These are phyloP conservation scores for Drosophila ezoana DNA, from an alignment of 2,888 invertebrate genomes.

Conservation along the genomic window DNA sequence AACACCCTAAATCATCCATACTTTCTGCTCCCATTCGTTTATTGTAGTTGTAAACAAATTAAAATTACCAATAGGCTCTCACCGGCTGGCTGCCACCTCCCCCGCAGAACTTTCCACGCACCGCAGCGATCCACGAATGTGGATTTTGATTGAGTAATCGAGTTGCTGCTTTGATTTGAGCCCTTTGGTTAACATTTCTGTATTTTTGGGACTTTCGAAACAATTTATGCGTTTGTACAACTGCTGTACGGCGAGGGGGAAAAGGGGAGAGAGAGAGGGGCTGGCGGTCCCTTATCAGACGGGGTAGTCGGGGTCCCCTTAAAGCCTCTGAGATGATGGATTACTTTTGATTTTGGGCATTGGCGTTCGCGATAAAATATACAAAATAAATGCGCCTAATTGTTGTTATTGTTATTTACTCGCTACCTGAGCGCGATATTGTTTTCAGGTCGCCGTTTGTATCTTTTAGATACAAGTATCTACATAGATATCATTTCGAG, in stretches of 20 bases:
- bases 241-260: constrained; percentile 10
- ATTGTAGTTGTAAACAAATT: constrained; percentile 79
- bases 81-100: constrained; percentile 8
- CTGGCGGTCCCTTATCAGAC: constrained; percentile 56
- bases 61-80: constrained; percentile 67
- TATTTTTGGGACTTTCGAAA: constrained; percentile 49
- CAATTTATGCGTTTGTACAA: constrained; percentile 73
- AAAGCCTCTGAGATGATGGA: constrained; percentile 78
- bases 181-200: constrained; percentile 28
- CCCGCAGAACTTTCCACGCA: constrained; percentile 10
- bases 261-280: constrained; percentile 18
- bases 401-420: constrained; percentile 62
- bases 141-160: constrained; percentile 75
- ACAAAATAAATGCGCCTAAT: constrained; percentile 67
- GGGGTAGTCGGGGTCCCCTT: constrained; percentile 64
- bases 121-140: constrained; percentile 14
- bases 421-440: constrained; percentile 43
- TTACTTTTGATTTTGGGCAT: constrained; percentile 78
- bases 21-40: constrained; percentile 29
- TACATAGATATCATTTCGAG: constrained; percentile 2
- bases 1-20: too few species aligned
- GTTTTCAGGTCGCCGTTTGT: constrained; percentile 54
- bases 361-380: constrained; percentile 67
- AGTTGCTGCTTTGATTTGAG: constrained; percentile 63
- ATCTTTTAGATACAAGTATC: constrained; percentile 51